These are phyloP conservation scores for Phymatocera aterrima DNA, from an alignment of 2,888 invertebrate species.

Conservation along the genomic window DNA sequence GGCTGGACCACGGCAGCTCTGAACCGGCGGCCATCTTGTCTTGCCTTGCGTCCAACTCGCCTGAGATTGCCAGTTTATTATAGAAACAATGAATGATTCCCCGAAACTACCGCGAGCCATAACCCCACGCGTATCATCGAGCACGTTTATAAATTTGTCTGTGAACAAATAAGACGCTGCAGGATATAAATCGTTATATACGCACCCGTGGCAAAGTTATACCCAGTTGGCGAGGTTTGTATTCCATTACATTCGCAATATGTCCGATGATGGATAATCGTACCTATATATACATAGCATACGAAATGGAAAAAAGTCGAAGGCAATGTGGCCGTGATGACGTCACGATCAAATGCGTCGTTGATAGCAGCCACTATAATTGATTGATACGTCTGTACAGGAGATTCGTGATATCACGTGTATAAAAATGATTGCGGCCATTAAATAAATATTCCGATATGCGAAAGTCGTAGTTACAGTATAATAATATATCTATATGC, in stretches of 20 bases:
- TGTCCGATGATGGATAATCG: no score
- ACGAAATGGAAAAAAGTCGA: not conserved
- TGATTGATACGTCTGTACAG: not conserved
- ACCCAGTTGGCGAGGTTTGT: no score
- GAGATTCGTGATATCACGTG: not conserved
- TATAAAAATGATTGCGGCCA: no score
- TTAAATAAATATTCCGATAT: not conserved
- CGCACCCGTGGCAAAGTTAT: no score
- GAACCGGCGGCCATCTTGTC: conserved; percentile 64
- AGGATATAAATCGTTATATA: no score
- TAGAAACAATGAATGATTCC: not conserved
- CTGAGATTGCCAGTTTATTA: not conserved
- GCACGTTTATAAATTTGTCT: no score
- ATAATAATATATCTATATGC: not conserved
- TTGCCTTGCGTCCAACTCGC: conserved; percentile 50
- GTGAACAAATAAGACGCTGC: no score
- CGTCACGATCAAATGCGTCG: conserved; percentile 1
- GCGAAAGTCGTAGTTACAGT: not conserved
- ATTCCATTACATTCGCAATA: no score
- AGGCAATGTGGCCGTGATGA: not conserved
- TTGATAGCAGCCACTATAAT: not conserved
- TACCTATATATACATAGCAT: no score
- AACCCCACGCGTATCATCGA: no score
- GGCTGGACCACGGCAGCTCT: conserved; percentile 56
- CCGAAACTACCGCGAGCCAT: not conserved